Evolutionary conservation across 2,797 vertebrate species (phyloP), one percentile per base, ranked within the genome.

Genomic region (Alcedo quadribrachys): DNA sequence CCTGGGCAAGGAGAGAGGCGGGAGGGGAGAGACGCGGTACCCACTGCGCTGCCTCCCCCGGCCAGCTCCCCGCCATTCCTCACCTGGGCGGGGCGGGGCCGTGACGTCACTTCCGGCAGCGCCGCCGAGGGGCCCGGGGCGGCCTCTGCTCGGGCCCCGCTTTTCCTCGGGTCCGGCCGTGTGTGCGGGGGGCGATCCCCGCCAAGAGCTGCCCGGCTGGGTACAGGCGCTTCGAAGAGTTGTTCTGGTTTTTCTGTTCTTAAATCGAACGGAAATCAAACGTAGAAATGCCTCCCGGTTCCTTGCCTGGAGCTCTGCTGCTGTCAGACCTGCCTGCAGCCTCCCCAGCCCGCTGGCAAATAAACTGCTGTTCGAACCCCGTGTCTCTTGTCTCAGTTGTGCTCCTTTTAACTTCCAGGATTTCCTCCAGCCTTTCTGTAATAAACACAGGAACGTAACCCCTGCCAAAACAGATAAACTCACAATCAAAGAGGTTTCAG

Each of bases 401-500:
- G 65, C 53, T 85, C 82, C 42, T 69, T 94, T 66, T 73, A 97
- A 96, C 90, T 81, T 92, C 79, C 57, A 86, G 53, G 45, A 74
- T 71, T 61, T 87, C 97, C 19, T 97, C 94, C 67, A 96, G 98
- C 93, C 48, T 50, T 50, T 50, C 37, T 40, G 9, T 27, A 15
- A 50, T 15, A 98, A 97, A 95, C 87, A 83, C 50, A 91, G 75
- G 22, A 68, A 95, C 60, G 18, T 79, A 79, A 89, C 86, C 76
- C 81, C 48, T 25, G 37, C 13, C 24, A 50, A 50, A 50, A 50
- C 25, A 50, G 14, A 27, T 50, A 50, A 50, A 50, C 13, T 98
- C 96, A 54, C 97, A 98, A 22, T 53, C 97, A 32, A 98, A 97
- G 89, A 97, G 97, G 89, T 98, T 98, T 94, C 80, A 95, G 37